phyloP scores from a whole-genome alignment of 2,888 invertebrate genomes.

The Uloborus plumipes region DNA sequence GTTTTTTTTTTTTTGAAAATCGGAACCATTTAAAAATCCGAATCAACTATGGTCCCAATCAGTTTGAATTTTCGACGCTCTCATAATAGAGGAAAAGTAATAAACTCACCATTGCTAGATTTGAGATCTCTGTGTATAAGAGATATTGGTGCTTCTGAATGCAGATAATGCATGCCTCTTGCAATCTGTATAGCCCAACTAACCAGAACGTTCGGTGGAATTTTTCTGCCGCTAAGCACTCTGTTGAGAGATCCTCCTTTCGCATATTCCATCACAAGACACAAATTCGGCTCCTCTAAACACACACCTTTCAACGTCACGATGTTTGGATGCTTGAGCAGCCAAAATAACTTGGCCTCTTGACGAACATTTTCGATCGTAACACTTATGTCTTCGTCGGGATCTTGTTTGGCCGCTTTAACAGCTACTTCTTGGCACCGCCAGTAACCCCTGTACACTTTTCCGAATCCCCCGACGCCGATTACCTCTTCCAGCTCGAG shows the following conservation, averaged over 20 bases:
- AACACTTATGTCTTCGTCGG: slow-evolving; percentile 88
- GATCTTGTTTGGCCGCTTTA: slow-evolving; percentile 92
- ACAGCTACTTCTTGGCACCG: slow-evolving; percentile 90
- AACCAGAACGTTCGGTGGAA: slow-evolving; percentile 91
- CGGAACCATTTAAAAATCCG: no score
- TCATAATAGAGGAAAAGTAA: slow-evolving; percentile 8
- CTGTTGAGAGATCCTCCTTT: slow-evolving; percentile 93
- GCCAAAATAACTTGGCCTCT: slow-evolving; percentile 88
- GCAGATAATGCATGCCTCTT: slow-evolving; percentile 95
- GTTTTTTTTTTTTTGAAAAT: no score
- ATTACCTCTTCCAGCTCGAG: slow-evolving; percentile 92
- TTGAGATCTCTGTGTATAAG: slow-evolving; percentile 98
- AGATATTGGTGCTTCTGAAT: slow-evolving; percentile 92
- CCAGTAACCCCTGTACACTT: slow-evolving; percentile 87
- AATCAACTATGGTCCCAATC: no score
- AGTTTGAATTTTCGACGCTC: no score
- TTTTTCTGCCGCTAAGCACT: slow-evolving; percentile 83
- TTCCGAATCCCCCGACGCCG: slow-evolving; percentile 97
- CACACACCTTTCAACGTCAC: slow-evolving; percentile 94
- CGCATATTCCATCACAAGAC: slow-evolving; percentile 97
- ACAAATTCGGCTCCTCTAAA: slow-evolving; percentile 89
- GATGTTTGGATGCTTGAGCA: slow-evolving; percentile 94
- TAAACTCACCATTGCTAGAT: slow-evolving; percentile 92
- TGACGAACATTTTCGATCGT: slow-evolving; percentile 91
- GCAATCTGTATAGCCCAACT: slow-evolving; percentile 99